phyloP scores from a whole-genome alignment of 2,797 vertebrate genomes.

The Melanotaenia pygmaea region DNA sequence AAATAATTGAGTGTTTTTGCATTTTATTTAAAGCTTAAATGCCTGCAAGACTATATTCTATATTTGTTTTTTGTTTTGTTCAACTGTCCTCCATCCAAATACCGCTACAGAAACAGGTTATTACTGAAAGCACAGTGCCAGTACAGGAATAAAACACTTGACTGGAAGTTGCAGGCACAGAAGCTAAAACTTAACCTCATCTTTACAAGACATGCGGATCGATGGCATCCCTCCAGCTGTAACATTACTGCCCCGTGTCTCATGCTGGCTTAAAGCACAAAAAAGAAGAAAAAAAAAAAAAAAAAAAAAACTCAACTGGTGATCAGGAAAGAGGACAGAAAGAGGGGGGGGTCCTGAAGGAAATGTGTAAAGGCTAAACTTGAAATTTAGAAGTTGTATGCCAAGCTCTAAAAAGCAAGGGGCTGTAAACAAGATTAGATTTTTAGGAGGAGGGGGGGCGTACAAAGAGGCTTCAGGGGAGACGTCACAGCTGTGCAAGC shows the following conservation, averaged over 20 bases:
- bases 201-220: slow-evolving; percentile 29
- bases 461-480: slow-evolving; percentile 21
- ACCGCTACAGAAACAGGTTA: slow-evolving; percentile 35
- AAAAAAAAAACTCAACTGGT: background rate
- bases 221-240: background rate
- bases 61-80: background rate
- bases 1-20: slow-evolving; percentile 17
- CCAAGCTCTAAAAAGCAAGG: background rate
- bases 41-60: background rate
- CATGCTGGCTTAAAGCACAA: slow-evolving; percentile 18
- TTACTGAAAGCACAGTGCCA: background rate
- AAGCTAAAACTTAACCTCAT: slow-evolving; percentile 37
- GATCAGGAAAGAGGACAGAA: background rate
- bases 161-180: slow-evolving; percentile 51
- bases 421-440: slow-evolving; percentile 13
- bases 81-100: slow-evolving; percentile 19
- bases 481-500: slow-evolving; percentile 39
- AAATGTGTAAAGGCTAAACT: slow-evolving; percentile 9
- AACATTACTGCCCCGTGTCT: slow-evolving; percentile 19
- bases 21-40: slow-evolving; percentile 39
- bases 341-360: too few species aligned
- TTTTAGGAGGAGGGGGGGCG: background rate
- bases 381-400: slow-evolving; percentile 14
- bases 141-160: slow-evolving; percentile 23
- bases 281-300: background rate